Evolutionary conservation across 1,140 invertebrate species (phyloP).

Genomic region (Dendrolimus kikuchii): DNA sequence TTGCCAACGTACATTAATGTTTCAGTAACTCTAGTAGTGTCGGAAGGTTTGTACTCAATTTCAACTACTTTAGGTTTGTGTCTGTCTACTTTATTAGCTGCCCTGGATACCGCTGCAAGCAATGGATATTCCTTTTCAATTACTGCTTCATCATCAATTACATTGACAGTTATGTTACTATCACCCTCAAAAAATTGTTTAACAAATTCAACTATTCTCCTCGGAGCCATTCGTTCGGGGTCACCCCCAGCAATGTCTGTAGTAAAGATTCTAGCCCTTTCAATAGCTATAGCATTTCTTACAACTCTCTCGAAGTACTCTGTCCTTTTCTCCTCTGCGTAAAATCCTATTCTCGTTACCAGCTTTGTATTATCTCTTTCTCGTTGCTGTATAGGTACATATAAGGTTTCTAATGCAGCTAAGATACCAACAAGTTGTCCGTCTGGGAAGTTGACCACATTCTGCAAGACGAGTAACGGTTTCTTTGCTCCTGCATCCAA

Average conservation of each 20-base stretch:
- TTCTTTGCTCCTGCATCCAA: slow-evolving; percentile 79
- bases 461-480: slow-evolving; percentile 77
- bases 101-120: slow-evolving; percentile 91
- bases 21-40: slow-evolving; percentile 72
- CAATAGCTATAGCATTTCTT: slow-evolving; percentile 79
- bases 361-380: slow-evolving; percentile 78
- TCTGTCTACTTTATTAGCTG: slow-evolving; percentile 82
- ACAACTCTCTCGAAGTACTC: slow-evolving; percentile 59
- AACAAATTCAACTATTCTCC: slow-evolving; percentile 83
- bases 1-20: slow-evolving; percentile 95
- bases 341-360: slow-evolving; percentile 66
- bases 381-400: slow-evolving; percentile 88
- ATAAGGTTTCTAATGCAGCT: slow-evolving; percentile 88
- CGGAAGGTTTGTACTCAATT: slow-evolving; percentile 85
- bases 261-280: slow-evolving; percentile 70
- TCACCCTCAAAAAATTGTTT: slow-evolving; percentile 76
- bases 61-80: slow-evolving; percentile 87
- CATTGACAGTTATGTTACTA: slow-evolving; percentile 77
- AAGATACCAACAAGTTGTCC: slow-evolving; percentile 81
- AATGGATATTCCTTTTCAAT: slow-evolving; percentile 90
- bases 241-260: slow-evolving; percentile 81
- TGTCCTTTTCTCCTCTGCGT: slow-evolving; percentile 48
- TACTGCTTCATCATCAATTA: slow-evolving; percentile 79
- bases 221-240: slow-evolving; percentile 94
- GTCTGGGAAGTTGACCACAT: slow-evolving; percentile 72